These are phyloP conservation scores for Lamellibrachia satsuma DNA, from an alignment of 2,888 invertebrate genomes.

Conservation along the genomic window DNA sequence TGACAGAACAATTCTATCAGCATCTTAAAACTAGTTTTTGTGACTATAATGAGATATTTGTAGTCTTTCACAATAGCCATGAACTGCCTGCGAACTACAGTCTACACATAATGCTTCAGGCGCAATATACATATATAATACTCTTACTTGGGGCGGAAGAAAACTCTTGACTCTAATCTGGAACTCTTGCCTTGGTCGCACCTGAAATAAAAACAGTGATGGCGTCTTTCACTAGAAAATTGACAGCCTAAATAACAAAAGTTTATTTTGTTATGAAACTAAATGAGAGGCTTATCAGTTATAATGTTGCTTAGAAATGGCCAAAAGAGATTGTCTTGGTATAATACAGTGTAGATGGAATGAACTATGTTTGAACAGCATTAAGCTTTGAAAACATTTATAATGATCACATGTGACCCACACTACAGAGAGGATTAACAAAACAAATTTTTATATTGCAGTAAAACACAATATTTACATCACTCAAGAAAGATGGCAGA, in stretches of 20 bases:
- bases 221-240: neutral
- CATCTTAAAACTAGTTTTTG: too few relatives aligned
- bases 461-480: too few relatives aligned
- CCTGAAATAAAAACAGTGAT: constrained; percentile 56
- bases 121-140: neutral
- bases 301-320: neutral
- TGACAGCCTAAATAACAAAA: neutral
- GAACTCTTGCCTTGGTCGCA: constrained; percentile 67
- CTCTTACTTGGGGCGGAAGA: constrained; percentile 67
- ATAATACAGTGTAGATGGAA: neutral
- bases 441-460: too few relatives aligned
- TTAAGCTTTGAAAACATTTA: too few relatives aligned
- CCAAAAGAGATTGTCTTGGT: neutral
- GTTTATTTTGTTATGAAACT: too few relatives aligned
- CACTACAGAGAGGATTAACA: too few relatives aligned
- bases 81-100: neutral
- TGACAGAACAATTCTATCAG: neutral
- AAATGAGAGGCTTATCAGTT: neutral
- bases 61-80: neutral
- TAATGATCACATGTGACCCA: too few relatives aligned
- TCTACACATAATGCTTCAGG: neutral
- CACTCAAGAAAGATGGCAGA: too few relatives aligned
- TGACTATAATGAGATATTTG: neutral
- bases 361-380: neutral
- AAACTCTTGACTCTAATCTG: constrained; percentile 69